These are phyloP conservation scores for Trichopoda pennipes DNA, from an alignment of 2,888 invertebrate genomes.

Conservation along the genomic window DNA sequence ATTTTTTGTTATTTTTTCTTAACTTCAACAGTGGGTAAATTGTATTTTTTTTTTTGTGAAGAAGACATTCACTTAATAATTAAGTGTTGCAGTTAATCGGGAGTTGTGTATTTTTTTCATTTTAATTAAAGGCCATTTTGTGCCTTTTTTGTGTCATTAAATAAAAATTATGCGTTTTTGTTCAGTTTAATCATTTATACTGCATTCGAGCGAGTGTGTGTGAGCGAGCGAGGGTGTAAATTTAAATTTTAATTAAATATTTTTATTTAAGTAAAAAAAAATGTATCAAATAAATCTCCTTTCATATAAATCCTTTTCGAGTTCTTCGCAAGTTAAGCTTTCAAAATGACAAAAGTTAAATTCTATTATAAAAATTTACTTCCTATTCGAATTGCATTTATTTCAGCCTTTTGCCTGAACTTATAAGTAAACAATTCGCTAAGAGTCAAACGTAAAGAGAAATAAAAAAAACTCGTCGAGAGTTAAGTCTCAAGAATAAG, in stretches of 20 bases:
- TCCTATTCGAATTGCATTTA: no score
- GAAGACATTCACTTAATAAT: constrained; percentile 37
- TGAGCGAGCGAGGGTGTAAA: constrained; percentile 45
- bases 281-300: background rate
- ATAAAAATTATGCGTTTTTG: constrained; percentile 21
- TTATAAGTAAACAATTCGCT: no score
- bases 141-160: constrained; percentile 9
- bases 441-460: no score
- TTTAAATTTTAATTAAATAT: constrained; percentile 46
- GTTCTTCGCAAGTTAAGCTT: no score
- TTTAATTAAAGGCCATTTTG: constrained; percentile 31
- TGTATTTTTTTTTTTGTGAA: background rate
- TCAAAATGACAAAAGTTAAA: no score
- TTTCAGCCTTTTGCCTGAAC: no score
- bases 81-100: constrained; percentile 25
- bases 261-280: constrained; percentile 41
- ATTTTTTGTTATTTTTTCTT: background rate
- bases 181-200: constrained; percentile 5
- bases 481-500: no score
- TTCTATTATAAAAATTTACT: no score
- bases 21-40: constrained; percentile 21
- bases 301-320: background rate
- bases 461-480: no score
- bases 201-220: background rate
- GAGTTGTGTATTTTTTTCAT: background rate